These are phyloP conservation scores for Harpegnathos saltator DNA, from an alignment of 1,140 invertebrate genomes.

Conservation along the genomic window DNA sequence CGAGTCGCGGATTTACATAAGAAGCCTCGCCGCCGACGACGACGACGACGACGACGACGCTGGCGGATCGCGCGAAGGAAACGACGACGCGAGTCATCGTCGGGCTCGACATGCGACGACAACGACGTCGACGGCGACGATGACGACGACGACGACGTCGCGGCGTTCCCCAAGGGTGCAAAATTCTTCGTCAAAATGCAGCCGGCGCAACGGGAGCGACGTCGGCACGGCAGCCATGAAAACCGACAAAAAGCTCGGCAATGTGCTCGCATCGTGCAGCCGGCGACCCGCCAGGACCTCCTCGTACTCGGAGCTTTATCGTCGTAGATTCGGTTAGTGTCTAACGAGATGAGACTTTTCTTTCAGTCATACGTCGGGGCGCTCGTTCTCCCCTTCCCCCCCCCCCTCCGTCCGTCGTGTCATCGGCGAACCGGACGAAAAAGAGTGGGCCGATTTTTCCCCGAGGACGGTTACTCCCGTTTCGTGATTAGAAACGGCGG, in stretches of 20 bases:
- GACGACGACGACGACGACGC: neutral
- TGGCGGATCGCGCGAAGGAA: neutral
- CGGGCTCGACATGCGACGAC: conserved; percentile 23
- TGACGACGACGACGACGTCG: conserved; percentile 18
- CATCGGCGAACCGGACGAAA: conserved; percentile 10
- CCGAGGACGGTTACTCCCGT: conserved; percentile 60
- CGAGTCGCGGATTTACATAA: conserved; percentile 40
- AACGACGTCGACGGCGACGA: neutral
- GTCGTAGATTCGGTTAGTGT: conserved; percentile 68
- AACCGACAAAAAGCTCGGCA: conserved; percentile 71
- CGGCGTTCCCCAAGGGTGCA: conserved; percentile 23
- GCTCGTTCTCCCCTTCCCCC: neutral
- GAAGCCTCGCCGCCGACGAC: conserved; percentile 44
- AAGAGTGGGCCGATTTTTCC: conserved; percentile 53
- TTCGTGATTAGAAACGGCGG: conserved; percentile 64
- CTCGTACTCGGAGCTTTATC: conserved; percentile 76
- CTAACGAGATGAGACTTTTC: conserved; percentile 53
- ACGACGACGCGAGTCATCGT: neutral
- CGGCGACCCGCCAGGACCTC: conserved; percentile 54
- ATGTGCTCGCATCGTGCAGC: conserved; percentile 46
- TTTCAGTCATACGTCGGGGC: conserved; percentile 14
- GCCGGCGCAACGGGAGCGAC: conserved; percentile 12
- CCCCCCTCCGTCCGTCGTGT: neutral
- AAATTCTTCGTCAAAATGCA: conserved; percentile 60
- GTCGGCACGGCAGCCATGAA: conserved; percentile 53